Percentiles rank a stretch among this genome's conserved stretches.
Evolutionary conservation across 2,888 invertebrate species (phyloP).

Genomic region (Beris chalybata): DNA sequence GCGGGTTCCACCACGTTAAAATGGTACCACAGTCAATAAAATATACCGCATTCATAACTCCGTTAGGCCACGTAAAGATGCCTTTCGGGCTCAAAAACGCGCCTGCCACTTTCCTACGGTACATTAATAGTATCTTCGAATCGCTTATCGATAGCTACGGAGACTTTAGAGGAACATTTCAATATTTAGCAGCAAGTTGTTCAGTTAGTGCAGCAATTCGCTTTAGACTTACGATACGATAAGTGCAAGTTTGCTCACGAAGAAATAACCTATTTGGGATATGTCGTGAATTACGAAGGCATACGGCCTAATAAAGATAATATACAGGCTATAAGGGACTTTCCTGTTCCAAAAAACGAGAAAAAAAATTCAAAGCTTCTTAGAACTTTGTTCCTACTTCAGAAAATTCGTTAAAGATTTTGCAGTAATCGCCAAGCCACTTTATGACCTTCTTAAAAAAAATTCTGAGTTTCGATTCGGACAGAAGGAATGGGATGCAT

Average conservation of each 20-base stretch:
- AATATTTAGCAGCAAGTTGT: background rate
- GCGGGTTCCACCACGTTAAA: background rate
- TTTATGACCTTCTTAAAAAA: conserved; percentile 41
- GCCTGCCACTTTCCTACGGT: too few relatives aligned
- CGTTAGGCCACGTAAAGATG: background rate
- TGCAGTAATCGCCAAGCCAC: conserved; percentile 42
- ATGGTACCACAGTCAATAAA: background rate
- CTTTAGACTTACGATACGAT: too few relatives aligned
- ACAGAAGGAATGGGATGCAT: conserved; percentile 28
- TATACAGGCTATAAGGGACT: background rate
- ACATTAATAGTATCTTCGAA: background rate
- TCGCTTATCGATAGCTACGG: background rate
- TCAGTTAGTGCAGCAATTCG: background rate
- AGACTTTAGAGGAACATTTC: background rate
- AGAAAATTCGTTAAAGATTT: conserved; percentile 38
- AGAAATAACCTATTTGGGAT: background rate
- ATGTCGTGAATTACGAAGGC: background rate
- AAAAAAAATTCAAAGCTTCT: background rate
- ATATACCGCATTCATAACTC: background rate
- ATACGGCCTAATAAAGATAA: background rate
- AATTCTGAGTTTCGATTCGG: conserved; percentile 35
- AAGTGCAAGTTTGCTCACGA: too few relatives aligned
- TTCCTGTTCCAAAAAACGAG: background rate
- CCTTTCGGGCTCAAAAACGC: conserved; percentile 8
- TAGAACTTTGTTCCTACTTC: conserved; percentile 28